Percentiles rank a stretch among this genome's conserved stretches.
phyloP scores from a whole-genome alignment of 2,888 invertebrate genomes.

The Geotrupes spiniger region DNA sequence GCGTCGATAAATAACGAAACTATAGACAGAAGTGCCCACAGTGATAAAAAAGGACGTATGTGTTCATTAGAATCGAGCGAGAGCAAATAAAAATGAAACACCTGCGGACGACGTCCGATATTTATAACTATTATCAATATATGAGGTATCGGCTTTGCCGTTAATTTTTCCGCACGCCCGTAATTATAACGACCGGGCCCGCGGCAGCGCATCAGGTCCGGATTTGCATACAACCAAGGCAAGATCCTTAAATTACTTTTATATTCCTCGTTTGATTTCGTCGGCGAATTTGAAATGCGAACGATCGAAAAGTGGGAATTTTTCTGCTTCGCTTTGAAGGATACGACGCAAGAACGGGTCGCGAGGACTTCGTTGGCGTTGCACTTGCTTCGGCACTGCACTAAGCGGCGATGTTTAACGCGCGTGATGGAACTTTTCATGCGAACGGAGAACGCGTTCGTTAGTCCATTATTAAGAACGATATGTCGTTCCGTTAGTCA shows the following conservation, averaged over 20 bases:
- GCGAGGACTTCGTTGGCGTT: too few species aligned
- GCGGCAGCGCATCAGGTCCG: background rate
- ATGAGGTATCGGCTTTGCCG: slow-evolving; percentile 6
- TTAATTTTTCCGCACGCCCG: slow-evolving; percentile 9
- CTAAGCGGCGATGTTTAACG: background rate
- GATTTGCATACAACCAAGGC: too few species aligned
- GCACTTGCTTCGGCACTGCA: too few species aligned
- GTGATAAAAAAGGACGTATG: background rate
- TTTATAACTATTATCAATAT: slow-evolving; percentile 14
- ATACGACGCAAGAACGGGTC: too few species aligned
- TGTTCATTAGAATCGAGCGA: slow-evolving; percentile 1
- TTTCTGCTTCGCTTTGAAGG: too few species aligned
- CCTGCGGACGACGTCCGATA: slow-evolving; percentile 10
- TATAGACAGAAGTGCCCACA: background rate
- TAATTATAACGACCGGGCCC: background rate
- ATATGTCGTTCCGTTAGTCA: slow-evolving; percentile 26
- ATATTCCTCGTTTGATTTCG: too few species aligned
- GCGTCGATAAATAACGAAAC: background rate
- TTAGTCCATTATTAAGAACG: slow-evolving; percentile 7
- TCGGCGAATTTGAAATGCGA: too few species aligned
- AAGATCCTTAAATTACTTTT: too few species aligned
- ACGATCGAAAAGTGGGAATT: too few species aligned
- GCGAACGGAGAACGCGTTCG: background rate
- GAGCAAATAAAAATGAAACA: slow-evolving; percentile 2
- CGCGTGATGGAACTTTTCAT: background rate